phyloP scores from a whole-genome alignment of 2,888 invertebrate species.

The Dryocosmus kuriphilus region DNA sequence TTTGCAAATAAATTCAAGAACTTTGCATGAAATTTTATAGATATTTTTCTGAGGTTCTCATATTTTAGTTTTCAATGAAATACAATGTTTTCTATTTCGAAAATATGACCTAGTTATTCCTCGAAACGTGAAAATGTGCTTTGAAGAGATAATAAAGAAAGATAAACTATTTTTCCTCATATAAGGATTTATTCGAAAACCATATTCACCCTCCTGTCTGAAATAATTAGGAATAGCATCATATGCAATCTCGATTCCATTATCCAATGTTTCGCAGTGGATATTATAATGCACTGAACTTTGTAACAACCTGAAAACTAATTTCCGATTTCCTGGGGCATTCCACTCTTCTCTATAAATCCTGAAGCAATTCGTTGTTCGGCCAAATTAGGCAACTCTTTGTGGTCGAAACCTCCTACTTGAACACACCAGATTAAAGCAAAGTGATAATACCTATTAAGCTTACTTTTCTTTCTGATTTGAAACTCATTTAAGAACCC shows the following conservation, averaged over 20 bases:
- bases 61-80: neutral
- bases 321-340: slow-evolving; percentile 35
- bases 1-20: no score
- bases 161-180: neutral
- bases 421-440: neutral
- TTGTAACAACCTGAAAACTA: slow-evolving; percentile 23
- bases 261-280: slow-evolving; percentile 13
- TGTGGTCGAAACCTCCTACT: neutral
- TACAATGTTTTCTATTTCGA: neutral
- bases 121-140: neutral
- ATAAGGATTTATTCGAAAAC: neutral
- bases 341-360: slow-evolving; percentile 26
- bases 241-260: slow-evolving; percentile 8
- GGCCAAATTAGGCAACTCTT: slow-evolving; percentile 29
- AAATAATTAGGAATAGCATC: slow-evolving; percentile 7
- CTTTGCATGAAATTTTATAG: neutral
- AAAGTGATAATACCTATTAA: neutral
- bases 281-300: slow-evolving; percentile 36
- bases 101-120: neutral
- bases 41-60: neutral
- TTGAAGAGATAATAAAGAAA: neutral
- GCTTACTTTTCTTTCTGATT: neutral
- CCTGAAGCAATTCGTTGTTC: slow-evolving; percentile 12
- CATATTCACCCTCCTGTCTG: neutral
- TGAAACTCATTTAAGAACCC: neutral